A percentile compares a stretch with the other conserved stretches of the same genome.
These are phyloP conservation scores for Salminus brasiliensis DNA, from an alignment of 2,113 vertebrate genomes.

Conservation along the genomic window DNA sequence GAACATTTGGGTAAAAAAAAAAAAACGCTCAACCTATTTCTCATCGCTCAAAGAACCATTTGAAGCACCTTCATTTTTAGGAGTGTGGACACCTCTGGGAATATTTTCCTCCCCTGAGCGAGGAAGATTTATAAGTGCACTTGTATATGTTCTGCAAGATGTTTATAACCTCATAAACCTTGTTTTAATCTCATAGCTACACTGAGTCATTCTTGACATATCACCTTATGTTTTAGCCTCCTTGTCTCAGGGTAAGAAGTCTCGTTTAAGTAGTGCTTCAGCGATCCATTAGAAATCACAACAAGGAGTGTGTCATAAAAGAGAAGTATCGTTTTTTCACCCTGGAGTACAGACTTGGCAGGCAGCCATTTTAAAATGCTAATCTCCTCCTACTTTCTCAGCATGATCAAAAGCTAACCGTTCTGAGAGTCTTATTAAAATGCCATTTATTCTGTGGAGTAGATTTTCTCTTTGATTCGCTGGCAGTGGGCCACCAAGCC, in stretches of 20 bases:
- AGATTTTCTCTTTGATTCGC: slow-evolving; percentile 19
- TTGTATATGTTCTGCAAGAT: background rate
- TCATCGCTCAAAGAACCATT: too few species aligned
- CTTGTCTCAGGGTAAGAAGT: background rate
- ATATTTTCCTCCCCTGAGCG: background rate
- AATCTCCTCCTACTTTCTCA: slow-evolving; percentile 20
- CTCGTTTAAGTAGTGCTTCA: background rate
- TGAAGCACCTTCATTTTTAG: too few species aligned
- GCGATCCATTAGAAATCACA: background rate
- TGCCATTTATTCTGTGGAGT: background rate
- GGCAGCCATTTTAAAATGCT: slow-evolving; percentile 11
- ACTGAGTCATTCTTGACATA: background rate
- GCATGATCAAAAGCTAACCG: slow-evolving; percentile 11
- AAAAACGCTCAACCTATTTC: too few species aligned
- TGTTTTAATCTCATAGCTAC: background rate
- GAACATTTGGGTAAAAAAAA: too few species aligned
- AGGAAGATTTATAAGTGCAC: background rate
- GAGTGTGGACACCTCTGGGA: background rate
- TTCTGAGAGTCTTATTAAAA: slow-evolving; percentile 9
- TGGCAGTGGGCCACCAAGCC: background rate
- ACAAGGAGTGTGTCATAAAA: background rate
- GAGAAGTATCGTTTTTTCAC: background rate
- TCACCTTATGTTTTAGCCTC: background rate
- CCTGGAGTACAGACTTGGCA: slow-evolving; percentile 2
- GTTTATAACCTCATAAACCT: background rate